A percentile compares a stretch with the other conserved stretches of the same genome.
phyloP scores from a whole-genome alignment of 2,797 vertebrate genomes.

The Typhlichthys eigenmanni region DNA sequence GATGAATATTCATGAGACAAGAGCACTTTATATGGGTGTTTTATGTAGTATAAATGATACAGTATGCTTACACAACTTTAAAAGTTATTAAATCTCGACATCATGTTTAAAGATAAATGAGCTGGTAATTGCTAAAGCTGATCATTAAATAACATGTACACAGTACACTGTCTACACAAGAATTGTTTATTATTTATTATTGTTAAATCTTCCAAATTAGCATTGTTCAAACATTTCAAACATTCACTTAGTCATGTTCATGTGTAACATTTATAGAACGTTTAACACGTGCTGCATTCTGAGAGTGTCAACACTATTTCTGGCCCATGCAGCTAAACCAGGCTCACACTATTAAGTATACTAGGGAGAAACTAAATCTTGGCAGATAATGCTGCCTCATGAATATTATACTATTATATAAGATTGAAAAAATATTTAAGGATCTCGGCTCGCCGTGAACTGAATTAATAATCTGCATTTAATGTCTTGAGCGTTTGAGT shows the following conservation, averaged over 20 bases:
- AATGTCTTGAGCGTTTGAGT: constrained; percentile 18
- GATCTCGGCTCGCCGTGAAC: constrained; percentile 30
- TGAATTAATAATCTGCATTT: constrained; percentile 49
- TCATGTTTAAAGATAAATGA: constrained; percentile 17
- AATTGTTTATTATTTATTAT: not conserved
- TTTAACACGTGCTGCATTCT: no score
- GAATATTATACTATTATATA: constrained; percentile 31
- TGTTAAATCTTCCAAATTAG: not conserved
- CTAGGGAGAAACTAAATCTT: constrained; percentile 30
- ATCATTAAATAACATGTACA: constrained; percentile 10
- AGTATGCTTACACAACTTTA: constrained; percentile 20
- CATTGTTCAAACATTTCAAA: no score
- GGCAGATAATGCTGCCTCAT: constrained; percentile 20
- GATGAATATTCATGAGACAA: constrained; percentile 24
- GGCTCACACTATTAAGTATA: not conserved
- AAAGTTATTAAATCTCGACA: constrained; percentile 16
- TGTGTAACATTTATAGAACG: no score
- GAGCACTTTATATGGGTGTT: not conserved
- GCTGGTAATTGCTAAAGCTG: constrained; percentile 22
- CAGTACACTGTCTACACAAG: not conserved
- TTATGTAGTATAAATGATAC: not conserved
- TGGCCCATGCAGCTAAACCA: no score
- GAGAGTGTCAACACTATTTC: no score
- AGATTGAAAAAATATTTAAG: constrained; percentile 48
- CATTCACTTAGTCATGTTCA: no score